These are phyloP conservation scores for Siniperca knerii DNA, from an alignment of 2,113 vertebrate genomes.

Conservation along the genomic window DNA sequence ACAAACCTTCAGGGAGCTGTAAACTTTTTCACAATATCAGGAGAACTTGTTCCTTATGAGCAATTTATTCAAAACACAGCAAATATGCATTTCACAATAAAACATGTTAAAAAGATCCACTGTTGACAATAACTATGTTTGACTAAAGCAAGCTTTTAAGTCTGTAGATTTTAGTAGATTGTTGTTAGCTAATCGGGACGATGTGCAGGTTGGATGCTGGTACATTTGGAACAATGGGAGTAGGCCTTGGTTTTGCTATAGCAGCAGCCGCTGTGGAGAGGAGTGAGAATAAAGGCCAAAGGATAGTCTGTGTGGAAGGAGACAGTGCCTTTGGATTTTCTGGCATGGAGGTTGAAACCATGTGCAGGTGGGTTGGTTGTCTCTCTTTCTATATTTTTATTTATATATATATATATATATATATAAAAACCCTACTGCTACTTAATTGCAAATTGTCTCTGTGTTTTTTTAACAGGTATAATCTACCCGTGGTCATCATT, in stretches of 20 bases:
- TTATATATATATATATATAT: neutral
- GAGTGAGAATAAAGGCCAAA: constrained; percentile 75
- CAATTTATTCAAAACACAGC: neutral
- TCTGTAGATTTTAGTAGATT: neutral
- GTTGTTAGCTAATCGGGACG: constrained; percentile 6
- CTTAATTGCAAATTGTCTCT: neutral
- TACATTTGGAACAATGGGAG: constrained; percentile 98
- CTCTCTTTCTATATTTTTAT: neutral
- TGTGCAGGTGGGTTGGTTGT: constrained; percentile 89
- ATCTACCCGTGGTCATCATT: constrained; percentile 91
- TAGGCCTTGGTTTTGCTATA: constrained; percentile 95
- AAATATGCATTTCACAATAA: neutral
- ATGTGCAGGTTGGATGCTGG: constrained; percentile 94
- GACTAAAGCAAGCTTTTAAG: neutral
- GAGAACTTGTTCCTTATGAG: neutral
- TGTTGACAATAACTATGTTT: neutral
- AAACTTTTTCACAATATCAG: neutral
- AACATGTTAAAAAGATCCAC: neutral
- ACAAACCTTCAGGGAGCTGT: neutral
- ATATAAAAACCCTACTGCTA: neutral
- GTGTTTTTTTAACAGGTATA: constrained; percentile 85
- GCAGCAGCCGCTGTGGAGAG: constrained; percentile 91
- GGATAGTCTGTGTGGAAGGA: constrained; percentile 93
- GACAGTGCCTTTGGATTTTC: constrained; percentile 99
- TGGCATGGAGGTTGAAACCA: constrained; percentile 97